These are phyloP conservation scores for Uropetala carovei DNA, from an alignment of 2,888 invertebrate species.

Conservation along the genomic window DNA sequence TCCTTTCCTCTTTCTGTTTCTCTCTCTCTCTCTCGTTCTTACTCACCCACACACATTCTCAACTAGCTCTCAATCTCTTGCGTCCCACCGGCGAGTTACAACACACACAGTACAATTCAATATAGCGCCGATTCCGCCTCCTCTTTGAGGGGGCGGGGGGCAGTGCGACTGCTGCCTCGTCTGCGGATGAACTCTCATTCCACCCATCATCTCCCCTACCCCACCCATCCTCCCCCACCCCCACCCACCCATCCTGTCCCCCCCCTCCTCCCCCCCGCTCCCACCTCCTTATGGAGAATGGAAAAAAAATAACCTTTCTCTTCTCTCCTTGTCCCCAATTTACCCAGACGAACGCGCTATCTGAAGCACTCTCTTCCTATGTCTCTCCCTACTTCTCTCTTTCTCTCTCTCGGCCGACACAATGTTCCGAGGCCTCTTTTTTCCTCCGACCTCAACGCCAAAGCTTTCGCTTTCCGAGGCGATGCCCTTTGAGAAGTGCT, in stretches of 20 bases:
- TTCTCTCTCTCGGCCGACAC: neutral
- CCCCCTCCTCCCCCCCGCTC: no score
- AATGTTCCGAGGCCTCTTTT: neutral
- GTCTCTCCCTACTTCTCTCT: neutral
- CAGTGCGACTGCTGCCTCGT: no score
- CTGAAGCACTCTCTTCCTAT: slow-evolving; percentile 6
- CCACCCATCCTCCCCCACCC: no score
- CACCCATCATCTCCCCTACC: no score
- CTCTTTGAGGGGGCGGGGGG: no score
- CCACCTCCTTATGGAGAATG: neutral
- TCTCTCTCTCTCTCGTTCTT: neutral
- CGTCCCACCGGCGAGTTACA: no score
- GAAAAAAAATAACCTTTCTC: neutral
- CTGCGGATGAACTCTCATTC: no score
- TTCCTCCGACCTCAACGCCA: neutral
- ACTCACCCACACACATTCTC: no score
- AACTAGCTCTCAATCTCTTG: no score
- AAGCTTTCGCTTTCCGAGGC: neutral
- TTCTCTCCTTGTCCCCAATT: slow-evolving; percentile 28
- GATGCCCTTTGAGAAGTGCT: slow-evolving; percentile 16
- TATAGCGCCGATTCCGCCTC: no score
- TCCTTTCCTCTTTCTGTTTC: neutral
- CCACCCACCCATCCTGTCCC: neutral
- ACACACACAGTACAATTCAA: no score
- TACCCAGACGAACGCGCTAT: neutral